Percentiles rank a stretch among this genome's conserved stretches.
phyloP scores from a whole-genome alignment of 2,113 vertebrate species.

The Saguinus imperator region DNA sequence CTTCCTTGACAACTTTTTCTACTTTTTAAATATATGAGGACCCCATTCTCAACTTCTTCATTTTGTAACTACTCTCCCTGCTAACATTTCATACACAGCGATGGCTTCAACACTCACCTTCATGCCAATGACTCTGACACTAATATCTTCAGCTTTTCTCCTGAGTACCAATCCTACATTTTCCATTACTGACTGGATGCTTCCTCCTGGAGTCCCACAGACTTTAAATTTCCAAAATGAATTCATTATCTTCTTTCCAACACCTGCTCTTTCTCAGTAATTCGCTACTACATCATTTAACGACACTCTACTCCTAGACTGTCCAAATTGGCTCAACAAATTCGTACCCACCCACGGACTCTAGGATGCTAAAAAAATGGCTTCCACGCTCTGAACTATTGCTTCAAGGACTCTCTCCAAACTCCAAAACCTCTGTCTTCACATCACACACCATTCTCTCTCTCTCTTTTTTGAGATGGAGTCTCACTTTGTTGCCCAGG shows the following conservation, averaged over 20 bases:
- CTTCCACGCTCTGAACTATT: background rate
- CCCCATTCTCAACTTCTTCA: background rate
- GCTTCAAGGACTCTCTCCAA: background rate
- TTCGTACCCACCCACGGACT: background rate
- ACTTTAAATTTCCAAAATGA: background rate
- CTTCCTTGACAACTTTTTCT: background rate
- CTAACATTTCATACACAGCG: background rate
- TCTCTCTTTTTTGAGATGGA: background rate
- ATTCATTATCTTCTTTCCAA: background rate
- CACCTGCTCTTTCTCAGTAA: background rate
- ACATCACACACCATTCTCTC: background rate
- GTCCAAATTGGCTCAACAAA: background rate
- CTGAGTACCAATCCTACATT: background rate
- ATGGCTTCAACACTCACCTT: background rate
- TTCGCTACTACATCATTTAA: background rate
- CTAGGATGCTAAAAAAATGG: background rate
- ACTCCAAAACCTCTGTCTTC: background rate
- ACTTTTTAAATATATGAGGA: background rate
- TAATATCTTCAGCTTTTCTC: background rate
- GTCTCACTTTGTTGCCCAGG: too few species aligned
- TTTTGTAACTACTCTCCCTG: background rate
- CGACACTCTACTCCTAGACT: background rate
- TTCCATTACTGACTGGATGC: background rate
- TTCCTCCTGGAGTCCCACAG: background rate
- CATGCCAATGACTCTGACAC: background rate